Percentiles rank a stretch among this genome's conserved stretches.
phyloP scores from a whole-genome alignment of 2,797 vertebrate species.

The Sparus aurata region DNA sequence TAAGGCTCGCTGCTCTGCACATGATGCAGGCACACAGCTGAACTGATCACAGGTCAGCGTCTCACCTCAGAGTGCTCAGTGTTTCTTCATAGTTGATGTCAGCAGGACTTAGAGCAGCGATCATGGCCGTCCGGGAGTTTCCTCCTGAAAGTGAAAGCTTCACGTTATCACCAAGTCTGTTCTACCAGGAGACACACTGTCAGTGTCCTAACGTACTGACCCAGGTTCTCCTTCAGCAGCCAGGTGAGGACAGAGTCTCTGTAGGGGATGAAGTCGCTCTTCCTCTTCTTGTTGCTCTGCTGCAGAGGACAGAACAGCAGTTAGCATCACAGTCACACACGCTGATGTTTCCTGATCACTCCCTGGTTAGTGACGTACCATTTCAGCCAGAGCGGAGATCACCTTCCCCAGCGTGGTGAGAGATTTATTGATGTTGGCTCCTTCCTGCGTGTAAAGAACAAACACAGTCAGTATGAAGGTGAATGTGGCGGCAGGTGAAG shows the following conservation, averaged over 20 bases:
- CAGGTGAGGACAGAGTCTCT: constrained; percentile 93
- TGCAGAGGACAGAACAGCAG: constrained; percentile 44
- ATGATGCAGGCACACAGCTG: no score
- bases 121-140: constrained; percentile 95
- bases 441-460: constrained; percentile 79
- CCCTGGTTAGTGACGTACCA: constrained; percentile 67
- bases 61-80: constrained; percentile 91
- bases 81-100: constrained; percentile 95
- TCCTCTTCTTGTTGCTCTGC: constrained; percentile 90
- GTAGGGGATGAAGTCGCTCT: constrained; percentile 92
- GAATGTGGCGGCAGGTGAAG: no score
- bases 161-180: neutral
- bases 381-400: constrained; percentile 87
- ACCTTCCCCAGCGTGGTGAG: constrained; percentile 88
- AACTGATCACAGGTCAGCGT: fast-evolving
- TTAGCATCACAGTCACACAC: neutral
- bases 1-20: no score
- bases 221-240: constrained; percentile 93
- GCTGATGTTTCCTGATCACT: neutral
- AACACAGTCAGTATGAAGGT: neutral
- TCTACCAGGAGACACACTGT: neutral
- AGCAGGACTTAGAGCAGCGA: constrained; percentile 93
- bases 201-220: constrained; percentile 63
- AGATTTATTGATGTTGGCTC: constrained; percentile 89
- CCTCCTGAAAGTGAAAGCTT: constrained; percentile 82